Base-by-base conservation (phyloP, 2,888 invertebrate species). In the Cosmia pyralina region DNA sequence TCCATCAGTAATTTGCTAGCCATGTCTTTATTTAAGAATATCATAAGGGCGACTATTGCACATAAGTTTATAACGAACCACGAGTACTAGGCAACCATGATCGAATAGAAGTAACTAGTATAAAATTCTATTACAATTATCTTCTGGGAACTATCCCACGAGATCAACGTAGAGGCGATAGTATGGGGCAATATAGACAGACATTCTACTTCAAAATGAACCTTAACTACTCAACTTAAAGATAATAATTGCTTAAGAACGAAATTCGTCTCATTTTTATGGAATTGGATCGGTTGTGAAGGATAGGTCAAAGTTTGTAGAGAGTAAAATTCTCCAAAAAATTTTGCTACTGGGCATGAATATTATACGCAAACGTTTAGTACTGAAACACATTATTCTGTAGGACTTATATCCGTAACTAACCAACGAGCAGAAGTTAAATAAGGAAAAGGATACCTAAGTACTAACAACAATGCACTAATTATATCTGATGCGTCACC, bases 111-210 rank as follows among this genome's bases (percentile, higher is more conserved):
- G 89, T 89, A 85, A 87, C 87, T 88, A 85, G 85, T 85, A 84
- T 82, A 85, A 86, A 88, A 87, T 81, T 83, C 83, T 84, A 85
- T 82, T 78, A 87, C 86, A 87, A 87, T 87, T 88, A 83, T 78
- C 83, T 89, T 90, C 89, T 94, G 94, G 90, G 94, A 94, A 95
- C 91, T 89, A 90, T 94, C 94, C 92, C 94, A 94, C 95, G 95
- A 94, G 92, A 93, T 91, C 89, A 86, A 87, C 89, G 87, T 82
- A 85, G 84, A 83, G 78, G 82, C 82, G 81, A 88, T 87, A 88
- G 89, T 87, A 84, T 85, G 85, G 79, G 65, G 88, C 80, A 84
- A 84, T 85, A 70, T 52, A 38, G 19, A 22, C 17, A 69, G 22
- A 38, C 10, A 34, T 72, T 63, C 28, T 69, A 59, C 11, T 48